phyloP scores from a whole-genome alignment of 2,113 vertebrate genomes.

The Pollimyrus isidori region DNA sequence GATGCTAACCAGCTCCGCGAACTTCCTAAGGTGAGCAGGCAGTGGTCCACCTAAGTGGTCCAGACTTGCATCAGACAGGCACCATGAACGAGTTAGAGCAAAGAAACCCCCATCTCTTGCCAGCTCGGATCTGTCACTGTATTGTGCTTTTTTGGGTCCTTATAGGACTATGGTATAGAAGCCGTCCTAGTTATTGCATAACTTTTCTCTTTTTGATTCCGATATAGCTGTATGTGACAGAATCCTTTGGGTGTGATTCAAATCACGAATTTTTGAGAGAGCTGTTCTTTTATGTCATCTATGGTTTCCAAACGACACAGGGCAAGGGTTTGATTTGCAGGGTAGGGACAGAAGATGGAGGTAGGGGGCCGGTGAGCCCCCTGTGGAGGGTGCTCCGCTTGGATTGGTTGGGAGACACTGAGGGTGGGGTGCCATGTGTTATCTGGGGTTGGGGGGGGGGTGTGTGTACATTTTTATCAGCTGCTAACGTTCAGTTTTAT shows the following conservation, averaged over 20 bases:
- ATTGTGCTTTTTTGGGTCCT: not conserved
- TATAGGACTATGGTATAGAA: not conserved
- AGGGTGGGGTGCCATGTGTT: not conserved
- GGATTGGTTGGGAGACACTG: not conserved
- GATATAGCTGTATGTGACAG: not conserved
- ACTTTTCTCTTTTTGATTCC: not conserved
- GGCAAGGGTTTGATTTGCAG: not conserved
- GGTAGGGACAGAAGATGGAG: not conserved
- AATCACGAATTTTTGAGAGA: not conserved
- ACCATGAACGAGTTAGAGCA: not conserved
- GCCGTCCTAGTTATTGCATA: not conserved
- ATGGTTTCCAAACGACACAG: not conserved
- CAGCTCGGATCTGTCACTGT: not conserved
- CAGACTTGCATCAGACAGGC: not conserved
- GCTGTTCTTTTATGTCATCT: not conserved
- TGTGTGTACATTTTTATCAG: not conserved
- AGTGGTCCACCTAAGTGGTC: not conserved
- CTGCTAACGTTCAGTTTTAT: not conserved
- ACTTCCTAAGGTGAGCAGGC: constrained; percentile 76
- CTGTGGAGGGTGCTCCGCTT: not conserved
- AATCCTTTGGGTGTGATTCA: not conserved
- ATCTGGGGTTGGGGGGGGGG: not conserved
- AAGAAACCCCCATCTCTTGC: not conserved
- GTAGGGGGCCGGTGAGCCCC: not conserved
- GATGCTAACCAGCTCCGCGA: constrained; percentile 90